phyloP scores from a whole-genome alignment of 2,888 invertebrate genomes.

The Fabriciana adippe region DNA sequence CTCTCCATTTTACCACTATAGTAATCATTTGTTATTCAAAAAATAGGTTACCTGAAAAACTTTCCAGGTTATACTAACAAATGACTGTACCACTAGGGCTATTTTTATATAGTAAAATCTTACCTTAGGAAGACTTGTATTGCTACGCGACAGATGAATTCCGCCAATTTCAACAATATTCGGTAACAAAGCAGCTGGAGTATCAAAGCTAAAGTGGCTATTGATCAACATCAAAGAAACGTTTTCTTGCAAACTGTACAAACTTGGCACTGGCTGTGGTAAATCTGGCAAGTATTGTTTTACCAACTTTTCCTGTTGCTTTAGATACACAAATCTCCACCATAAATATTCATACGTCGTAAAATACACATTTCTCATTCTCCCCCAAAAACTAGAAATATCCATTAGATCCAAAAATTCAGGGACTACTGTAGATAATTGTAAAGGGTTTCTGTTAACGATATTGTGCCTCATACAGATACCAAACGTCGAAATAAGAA shows the following conservation, averaged over 20 bases:
- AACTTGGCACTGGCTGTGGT: constrained; percentile 61
- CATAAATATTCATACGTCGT: constrained; percentile 65
- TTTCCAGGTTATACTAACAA: too few species aligned
- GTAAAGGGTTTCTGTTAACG: constrained; percentile 64
- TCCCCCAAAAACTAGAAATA: constrained; percentile 77
- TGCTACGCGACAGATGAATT: constrained; percentile 69
- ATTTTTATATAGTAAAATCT: not conserved
- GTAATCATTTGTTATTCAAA: too few species aligned
- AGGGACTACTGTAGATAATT: constrained; percentile 61
- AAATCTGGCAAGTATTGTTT: constrained; percentile 63
- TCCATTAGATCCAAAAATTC: constrained; percentile 67
- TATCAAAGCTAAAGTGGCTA: constrained; percentile 75
- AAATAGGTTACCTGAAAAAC: too few species aligned
- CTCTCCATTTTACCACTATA: too few species aligned
- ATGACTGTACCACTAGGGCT: not conserved
- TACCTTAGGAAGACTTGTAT: constrained; percentile 54
- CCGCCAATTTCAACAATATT: constrained; percentile 83
- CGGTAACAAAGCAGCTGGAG: constrained; percentile 75
- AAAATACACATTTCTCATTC: constrained; percentile 77
- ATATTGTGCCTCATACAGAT: constrained; percentile 73
- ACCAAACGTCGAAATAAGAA: constrained; percentile 66
- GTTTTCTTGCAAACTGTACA: constrained; percentile 66
- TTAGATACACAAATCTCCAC: constrained; percentile 68
- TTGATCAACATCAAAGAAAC: constrained; percentile 72
- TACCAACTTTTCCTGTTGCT: constrained; percentile 62